Conservation (phyloP, 2,888 invertebrate species). For the Lymantria monacha region DNA sequence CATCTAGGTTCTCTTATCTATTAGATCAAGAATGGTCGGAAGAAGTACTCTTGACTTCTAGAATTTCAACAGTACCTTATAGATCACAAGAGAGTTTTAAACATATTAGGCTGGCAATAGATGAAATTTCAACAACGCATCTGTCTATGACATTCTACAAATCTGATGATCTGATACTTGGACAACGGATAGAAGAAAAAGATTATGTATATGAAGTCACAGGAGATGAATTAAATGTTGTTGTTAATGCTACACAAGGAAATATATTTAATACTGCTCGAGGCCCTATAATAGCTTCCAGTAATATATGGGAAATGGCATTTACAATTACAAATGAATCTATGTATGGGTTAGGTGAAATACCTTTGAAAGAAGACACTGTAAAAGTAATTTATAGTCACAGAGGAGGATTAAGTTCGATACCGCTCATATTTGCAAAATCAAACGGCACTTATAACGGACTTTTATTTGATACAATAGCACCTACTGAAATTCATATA, state of each 20-base stretch:
- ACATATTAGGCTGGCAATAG: conserved; percentile 52
- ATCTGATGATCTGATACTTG: conserved; percentile 34
- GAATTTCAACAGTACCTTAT: conserved; percentile 58
- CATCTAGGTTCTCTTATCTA: conserved; percentile 76
- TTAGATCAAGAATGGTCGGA: conserved; percentile 58
- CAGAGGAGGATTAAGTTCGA: conserved; percentile 58
- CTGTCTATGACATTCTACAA: conserved; percentile 60
- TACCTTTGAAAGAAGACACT: conserved; percentile 56
- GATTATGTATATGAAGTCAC: conserved; percentile 50
- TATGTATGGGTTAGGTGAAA: conserved; percentile 82
- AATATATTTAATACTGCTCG: conserved; percentile 75
- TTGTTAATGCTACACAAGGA: conserved; percentile 50
- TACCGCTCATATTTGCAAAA: conserved; percentile 79
- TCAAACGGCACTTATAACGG: conserved; percentile 80
- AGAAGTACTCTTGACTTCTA: conserved; percentile 49
- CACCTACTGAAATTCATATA: conserved; percentile 80
- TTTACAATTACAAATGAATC: conserved; percentile 76
- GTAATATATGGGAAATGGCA: conserved; percentile 83
- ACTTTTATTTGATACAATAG: conserved; percentile 71
- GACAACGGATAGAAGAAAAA: conserved; percentile 48
- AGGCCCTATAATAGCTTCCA: conserved; percentile 83
- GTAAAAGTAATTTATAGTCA: conserved; percentile 74
- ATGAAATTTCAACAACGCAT: conserved; percentile 63
- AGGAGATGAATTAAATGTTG: conserved; percentile 55
- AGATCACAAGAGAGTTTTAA: conserved; percentile 43